phyloP scores from a whole-genome alignment of 2,888 invertebrate genomes.

The Mythimna pallens region DNA sequence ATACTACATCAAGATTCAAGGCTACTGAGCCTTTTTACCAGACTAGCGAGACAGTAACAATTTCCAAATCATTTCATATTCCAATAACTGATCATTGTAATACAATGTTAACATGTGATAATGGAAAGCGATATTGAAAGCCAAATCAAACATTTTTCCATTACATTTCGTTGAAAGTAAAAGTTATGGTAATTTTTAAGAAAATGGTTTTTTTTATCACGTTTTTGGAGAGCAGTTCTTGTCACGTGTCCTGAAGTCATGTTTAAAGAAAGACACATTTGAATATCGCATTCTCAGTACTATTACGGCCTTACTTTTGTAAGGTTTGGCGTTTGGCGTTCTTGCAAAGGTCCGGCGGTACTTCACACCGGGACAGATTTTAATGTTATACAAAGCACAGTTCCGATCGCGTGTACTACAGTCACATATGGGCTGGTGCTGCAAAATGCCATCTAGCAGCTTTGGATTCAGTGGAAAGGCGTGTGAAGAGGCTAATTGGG shows the following conservation, averaged over 20 bases:
- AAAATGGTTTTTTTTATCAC: conserved; percentile 25
- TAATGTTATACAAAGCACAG: no score
- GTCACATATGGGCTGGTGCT: no score
- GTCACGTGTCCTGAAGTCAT: conserved; percentile 18
- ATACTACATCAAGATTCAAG: no score
- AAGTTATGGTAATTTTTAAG: conserved; percentile 32
- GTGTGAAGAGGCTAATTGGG: no score
- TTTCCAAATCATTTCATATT: background rate
- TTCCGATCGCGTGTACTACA: no score
- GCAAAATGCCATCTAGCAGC: no score
- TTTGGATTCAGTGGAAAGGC: no score
- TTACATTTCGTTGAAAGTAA: conserved; percentile 44
- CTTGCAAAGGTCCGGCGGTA: no score
- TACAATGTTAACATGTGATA: background rate
- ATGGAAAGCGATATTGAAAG: conserved; percentile 5
- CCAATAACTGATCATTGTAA: background rate
- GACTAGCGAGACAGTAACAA: background rate
- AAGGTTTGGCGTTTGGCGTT: no score
- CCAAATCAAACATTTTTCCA: background rate
- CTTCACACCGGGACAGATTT: no score
- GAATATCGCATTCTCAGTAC: conserved; percentile 1
- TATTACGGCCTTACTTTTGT: background rate
- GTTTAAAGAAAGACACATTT: conserved; percentile 6
- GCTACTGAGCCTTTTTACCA: no score
- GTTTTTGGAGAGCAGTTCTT: conserved; percentile 4